Base-by-base conservation (phyloP, 2,113 vertebrate genomes). In the Poeciliopsis retropinna region DNA sequence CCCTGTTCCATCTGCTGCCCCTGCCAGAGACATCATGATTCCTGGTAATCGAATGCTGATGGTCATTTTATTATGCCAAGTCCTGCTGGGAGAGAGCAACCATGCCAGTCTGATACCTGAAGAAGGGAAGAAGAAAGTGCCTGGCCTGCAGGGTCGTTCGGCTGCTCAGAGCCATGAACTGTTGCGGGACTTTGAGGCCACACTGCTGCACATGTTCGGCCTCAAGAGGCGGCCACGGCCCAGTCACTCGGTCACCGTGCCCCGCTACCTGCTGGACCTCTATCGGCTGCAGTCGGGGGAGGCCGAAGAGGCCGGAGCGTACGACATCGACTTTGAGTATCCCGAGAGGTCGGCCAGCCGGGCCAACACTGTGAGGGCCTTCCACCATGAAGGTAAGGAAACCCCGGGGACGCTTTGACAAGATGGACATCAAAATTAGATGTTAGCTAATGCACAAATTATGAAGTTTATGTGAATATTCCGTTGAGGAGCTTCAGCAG, bases 1-100 rank as follows among this genome's bases (percentile, higher is more conserved):
- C 63, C 90, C 88, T 81, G 63, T 86, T 44, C 57, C 64, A 71
- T 87, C 67, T 82, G 39, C 79, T 82, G 51, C 57, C 73, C 64
- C 82, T 72, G 51, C 84, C 94, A 99, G 98, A 99, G 97, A 98
- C 98, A 99, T 96, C 97, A 99, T 99, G 97, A 98, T 97, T 97
- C 96, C 97, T 97, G 97, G 97, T 99, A 99, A 96, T 97, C 97
- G 96, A 97, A 97, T 98, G 97, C 98, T 98, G 97, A 99, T 99
- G 97, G 97, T 99, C 95, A 95, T 98, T 95, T 96, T 99, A 96
- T 95, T 99, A 96, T 98, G 97, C 97, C 97, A 98, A 97, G 96
- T 98, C 95, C 96, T 99, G 95, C 96, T 99, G 93, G 97, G 97
- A 96, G 97, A 97, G 94, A 95, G 95, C 87, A 96, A 94, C 95